Conservation (phyloP, 1,140 invertebrate species). For the Rhizoglyphus robini region DNA sequence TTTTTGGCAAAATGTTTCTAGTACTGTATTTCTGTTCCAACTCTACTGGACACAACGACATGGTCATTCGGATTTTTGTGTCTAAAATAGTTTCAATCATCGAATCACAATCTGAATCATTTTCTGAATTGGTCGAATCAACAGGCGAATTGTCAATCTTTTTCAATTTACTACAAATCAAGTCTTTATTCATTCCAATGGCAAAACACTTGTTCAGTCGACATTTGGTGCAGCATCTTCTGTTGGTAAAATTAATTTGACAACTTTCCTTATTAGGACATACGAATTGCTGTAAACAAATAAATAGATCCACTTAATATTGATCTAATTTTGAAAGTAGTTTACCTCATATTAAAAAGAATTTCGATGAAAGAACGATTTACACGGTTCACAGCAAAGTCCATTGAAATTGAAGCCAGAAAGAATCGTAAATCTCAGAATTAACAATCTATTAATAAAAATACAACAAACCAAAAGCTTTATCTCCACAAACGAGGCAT, state of each 20-base stretch:
- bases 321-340: too few species aligned
- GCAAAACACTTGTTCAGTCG: neutral
- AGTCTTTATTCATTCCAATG: neutral
- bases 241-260: neutral
- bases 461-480: slow-evolving; percentile 53
- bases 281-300: slow-evolving; percentile 37
- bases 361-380: slow-evolving; percentile 90
- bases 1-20: too few species aligned
- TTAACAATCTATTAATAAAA: neutral
- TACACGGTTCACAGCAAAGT: slow-evolving; percentile 91
- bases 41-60: too few species aligned
- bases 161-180: neutral
- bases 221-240: slow-evolving; percentile 34
- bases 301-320: too few species aligned
- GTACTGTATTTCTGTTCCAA: too few species aligned
- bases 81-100: too few species aligned
- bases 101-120: too few species aligned
- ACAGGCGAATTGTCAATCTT: too few species aligned
- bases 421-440: neutral
- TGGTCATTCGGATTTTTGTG: too few species aligned
- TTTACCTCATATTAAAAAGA: slow-evolving; percentile 67
- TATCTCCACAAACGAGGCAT: slow-evolving; percentile 73
- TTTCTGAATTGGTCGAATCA: too few species aligned
- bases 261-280: neutral
- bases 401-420: slow-evolving; percentile 85